Base-by-base conservation (phyloP, 2,888 invertebrate genomes). In the Spialia ferax region DNA sequence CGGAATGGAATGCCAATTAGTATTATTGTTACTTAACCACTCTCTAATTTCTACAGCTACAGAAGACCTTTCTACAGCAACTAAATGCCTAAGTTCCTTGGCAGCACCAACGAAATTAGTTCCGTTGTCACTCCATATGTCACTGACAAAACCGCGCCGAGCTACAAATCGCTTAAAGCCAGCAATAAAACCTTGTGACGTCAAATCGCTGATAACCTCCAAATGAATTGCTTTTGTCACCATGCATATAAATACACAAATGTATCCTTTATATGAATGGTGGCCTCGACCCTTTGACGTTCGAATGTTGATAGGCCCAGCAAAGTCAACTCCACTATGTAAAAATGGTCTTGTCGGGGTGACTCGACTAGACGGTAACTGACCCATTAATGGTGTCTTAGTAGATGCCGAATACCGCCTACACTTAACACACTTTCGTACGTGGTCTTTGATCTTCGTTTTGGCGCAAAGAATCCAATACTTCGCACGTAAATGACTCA, bases 71-170 rank as follows among this genome's bases (percentile, higher is more conserved):
- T 50, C 50, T 50, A 13, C 22, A 10, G 50, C 22, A 50, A 50
- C 50, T 13, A 50, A 10, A 50, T 50, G 20, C 22, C 11, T 20
- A 22, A 50, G 50, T 13, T 50, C 50, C 20, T 50, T 50, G 20
- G 50, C 10, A 50, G 50, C 50, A 11, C 50, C 50, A 50, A 50
- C 50, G 50, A 50, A 50, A 13, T 50, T 50, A 13, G 20, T 50
- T 18, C 50, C 22, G 13, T 50, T 50, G 20, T 50, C 50, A 6
- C 50, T 50, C 50, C 50, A 50, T 2, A 50, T 13, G 13, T 50
- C 50, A 22, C 50, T 50, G 6, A 50, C 50, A 22, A 18, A 22
- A 11, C 50, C 50, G 20, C 50, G 8, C 22, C 50, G 20, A 13
- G 50, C 18, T 10, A 50, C 50, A 50, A 50, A 50, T 50, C 42